phyloP scores from a whole-genome alignment of 2,797 vertebrate genomes.

The Gymnothorax reevesii region DNA sequence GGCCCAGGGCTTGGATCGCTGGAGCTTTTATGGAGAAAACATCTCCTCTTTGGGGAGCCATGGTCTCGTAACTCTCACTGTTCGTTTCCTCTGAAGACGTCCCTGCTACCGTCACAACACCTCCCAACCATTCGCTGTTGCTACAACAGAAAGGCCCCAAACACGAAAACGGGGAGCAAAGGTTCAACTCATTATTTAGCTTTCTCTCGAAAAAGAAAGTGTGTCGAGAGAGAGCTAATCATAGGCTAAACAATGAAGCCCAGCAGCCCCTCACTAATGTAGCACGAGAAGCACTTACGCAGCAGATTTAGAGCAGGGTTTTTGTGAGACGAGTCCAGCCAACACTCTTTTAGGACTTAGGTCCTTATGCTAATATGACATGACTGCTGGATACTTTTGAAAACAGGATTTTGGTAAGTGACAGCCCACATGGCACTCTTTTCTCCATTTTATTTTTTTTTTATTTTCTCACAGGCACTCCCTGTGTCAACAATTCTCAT shows the following conservation, averaged over 20 bases:
- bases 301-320: neutral
- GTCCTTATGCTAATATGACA: neutral
- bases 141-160: slow-evolving; percentile 7
- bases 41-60: slow-evolving; percentile 24
- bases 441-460: neutral
- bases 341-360: neutral
- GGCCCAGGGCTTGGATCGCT: slow-evolving; percentile 35
- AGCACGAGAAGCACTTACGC: neutral
- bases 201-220: neutral
- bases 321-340: neutral
- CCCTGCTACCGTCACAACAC: neutral
- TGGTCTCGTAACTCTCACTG: neutral
- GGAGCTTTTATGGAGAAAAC: slow-evolving; percentile 36
- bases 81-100: neutral
- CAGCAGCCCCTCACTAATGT: neutral
- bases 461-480: neutral
- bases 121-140: neutral
- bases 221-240: neutral
- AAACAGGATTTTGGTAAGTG: neutral
- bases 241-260: neutral
- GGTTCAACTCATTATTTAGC: neutral
- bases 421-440: neutral
- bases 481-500: neutral
- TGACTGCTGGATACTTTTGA: neutral
- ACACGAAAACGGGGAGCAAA: neutral